Conservation (phyloP, 2,113 vertebrate species). For the Cathartes aura region DNA sequence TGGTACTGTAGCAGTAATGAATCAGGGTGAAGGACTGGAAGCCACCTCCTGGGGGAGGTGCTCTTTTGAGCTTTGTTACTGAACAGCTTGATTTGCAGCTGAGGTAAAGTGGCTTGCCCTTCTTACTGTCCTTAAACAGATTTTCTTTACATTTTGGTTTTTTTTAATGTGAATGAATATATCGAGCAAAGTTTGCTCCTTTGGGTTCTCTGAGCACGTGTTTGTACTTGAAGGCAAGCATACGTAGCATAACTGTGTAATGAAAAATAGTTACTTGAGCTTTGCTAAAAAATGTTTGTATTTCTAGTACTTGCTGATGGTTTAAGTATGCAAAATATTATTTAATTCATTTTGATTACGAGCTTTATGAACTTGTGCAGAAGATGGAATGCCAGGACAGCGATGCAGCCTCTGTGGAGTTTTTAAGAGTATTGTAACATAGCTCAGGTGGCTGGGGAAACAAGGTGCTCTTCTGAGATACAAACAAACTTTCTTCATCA, state of each 20-base stretch:
- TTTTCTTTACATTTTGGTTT: background rate
- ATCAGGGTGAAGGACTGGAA: background rate
- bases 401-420: background rate
- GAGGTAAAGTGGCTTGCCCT: background rate
- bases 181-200: background rate
- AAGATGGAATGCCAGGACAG: background rate
- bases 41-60: background rate
- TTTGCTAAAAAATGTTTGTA: background rate
- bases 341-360: background rate
- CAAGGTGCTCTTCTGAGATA: background rate
- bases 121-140: background rate
- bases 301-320: background rate
- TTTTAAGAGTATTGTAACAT: background rate
- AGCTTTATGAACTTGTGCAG: background rate
- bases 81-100: background rate
- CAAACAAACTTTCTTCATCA: background rate
- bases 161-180: background rate
- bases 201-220: background rate
- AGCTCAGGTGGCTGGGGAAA: background rate
- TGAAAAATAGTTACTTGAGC: background rate
- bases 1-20: background rate
- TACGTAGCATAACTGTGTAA: background rate
- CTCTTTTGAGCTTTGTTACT: background rate
- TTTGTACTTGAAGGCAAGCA: background rate
- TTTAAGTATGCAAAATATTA: background rate